Base-by-base conservation (phyloP, 2,888 invertebrate species). In the Troides aeacus region DNA sequence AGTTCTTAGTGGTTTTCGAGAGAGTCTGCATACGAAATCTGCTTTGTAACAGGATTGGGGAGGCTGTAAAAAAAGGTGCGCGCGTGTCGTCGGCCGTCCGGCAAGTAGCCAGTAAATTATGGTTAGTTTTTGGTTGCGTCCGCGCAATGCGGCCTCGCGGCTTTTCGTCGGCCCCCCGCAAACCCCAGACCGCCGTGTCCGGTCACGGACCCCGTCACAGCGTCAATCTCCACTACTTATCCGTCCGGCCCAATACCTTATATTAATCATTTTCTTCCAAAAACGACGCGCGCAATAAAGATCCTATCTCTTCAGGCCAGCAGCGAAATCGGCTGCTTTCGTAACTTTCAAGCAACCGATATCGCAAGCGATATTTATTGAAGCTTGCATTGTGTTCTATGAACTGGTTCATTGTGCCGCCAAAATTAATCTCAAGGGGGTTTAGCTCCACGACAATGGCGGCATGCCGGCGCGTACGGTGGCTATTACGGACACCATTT, bases 51-150 rank as follows among this genome's bases (percentile, higher is more conserved):
- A 89, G 89, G 90, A 90, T 87, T 85, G 82, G 82, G 79, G 82
- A 82, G 78, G 75, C 73, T 77, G 80, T 78, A 86, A 89, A 89
- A 90, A 90, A 80, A 86, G 81, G 76, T 71, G 76, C 82, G 89
- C 91, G 89, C 89, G 90, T 91, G 85, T 84, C 87, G 81, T 78
- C 83, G 80, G 86, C 82, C 81, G 87, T 84, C 85, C 83, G 80
- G 86, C 92, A 88, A 92, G 92, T 89, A 86, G 89, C 86, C 87
- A 82, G 92, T 93, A 93, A 93, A 93, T 93, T 92, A 93, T 93
- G 93, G 92, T 93, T 93, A 93, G 92, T 92, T 93, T 93, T 92
- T 91, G 93, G 92, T 84, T 84, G 89, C 86, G 85, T 80, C 84
- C 76, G 86, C 86, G 92, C 90, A 91, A 90, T 92, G 92, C 84